phyloP scores from a whole-genome alignment of 2,888 invertebrate species.

The Apocheima hispidaria region DNA sequence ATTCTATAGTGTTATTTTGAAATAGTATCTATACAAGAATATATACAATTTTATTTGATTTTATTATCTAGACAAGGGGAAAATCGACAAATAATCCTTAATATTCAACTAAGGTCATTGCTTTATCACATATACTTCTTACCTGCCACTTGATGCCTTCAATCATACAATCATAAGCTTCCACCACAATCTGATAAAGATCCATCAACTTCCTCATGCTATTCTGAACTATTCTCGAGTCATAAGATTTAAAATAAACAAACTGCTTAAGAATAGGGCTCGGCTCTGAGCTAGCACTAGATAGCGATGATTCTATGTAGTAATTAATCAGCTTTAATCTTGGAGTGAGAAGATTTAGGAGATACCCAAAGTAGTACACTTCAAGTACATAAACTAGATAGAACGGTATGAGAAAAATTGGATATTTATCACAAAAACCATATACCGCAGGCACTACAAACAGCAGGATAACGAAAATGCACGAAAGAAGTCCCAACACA shows the following conservation, averaged over 20 bases:
- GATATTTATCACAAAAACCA: slow-evolving; percentile 18
- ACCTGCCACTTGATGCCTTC: slow-evolving; percentile 75
- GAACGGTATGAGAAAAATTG: slow-evolving; percentile 43
- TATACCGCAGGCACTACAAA: slow-evolving; percentile 36
- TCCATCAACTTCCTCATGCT: slow-evolving; percentile 65
- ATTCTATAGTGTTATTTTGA: no score
- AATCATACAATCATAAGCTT: slow-evolving; percentile 61
- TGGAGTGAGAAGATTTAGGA: slow-evolving; percentile 60
- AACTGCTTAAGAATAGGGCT: slow-evolving; percentile 50
- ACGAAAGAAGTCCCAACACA: slow-evolving; percentile 43
- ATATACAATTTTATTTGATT: no score
- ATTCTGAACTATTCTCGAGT: slow-evolving; percentile 45
- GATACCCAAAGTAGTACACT: slow-evolving; percentile 62
- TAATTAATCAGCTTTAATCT: slow-evolving; percentile 63
- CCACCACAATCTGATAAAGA: slow-evolving; percentile 63
- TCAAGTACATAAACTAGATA: slow-evolving; percentile 55
- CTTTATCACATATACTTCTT: slow-evolving; percentile 26
- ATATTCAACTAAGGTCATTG: not conserved
- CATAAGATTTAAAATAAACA: slow-evolving; percentile 45
- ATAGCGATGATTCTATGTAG: slow-evolving; percentile 58
- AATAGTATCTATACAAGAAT: no score
- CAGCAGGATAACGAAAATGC: slow-evolving; percentile 41
- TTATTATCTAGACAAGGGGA: no score
- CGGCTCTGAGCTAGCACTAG: slow-evolving; percentile 43
- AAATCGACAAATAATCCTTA: no score